Conservation (phyloP, 2,888 invertebrate genomes). For the Gasteruption jaculator region DNA sequence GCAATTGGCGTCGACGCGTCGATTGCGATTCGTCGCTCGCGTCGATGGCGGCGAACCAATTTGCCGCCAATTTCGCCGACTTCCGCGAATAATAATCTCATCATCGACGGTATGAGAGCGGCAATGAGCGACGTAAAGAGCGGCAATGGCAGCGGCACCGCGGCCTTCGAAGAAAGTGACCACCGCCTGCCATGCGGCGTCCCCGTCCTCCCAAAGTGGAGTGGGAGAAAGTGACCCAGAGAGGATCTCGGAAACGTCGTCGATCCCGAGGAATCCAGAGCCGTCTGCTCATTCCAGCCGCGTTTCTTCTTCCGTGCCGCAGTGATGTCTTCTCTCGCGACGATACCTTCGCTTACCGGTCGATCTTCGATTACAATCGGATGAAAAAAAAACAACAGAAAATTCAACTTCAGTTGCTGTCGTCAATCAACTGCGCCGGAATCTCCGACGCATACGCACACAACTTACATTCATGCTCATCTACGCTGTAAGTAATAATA, state of each 20-base stretch:
- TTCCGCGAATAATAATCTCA: no score
- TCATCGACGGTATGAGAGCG: no score
- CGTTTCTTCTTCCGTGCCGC: conserved; percentile 8
- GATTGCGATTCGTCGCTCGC: no score
- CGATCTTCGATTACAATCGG: background rate
- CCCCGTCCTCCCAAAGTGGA: conserved; percentile 30
- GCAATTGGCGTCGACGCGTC: no score
- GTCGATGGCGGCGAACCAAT: no score
- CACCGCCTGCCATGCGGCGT: no score
- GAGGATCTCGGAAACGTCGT: conserved; percentile 21
- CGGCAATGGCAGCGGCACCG: conserved; percentile 12
- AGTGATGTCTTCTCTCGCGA: conserved; percentile 6
- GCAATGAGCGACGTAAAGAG: no score
- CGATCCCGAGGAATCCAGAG: background rate
- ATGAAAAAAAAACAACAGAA: background rate
- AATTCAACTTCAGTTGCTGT: background rate
- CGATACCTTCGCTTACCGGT: background rate
- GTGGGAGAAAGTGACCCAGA: conserved; percentile 43
- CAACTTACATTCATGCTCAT: no score
- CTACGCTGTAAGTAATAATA: no score
- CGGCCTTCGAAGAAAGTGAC: conserved; percentile 38
- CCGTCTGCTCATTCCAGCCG: background rate
- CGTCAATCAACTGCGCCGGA: no score
- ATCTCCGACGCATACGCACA: no score
- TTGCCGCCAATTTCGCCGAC: no score